These are phyloP conservation scores for Canis aureus DNA, from an alignment of 2,113 vertebrate species.

Conservation along the genomic window DNA sequence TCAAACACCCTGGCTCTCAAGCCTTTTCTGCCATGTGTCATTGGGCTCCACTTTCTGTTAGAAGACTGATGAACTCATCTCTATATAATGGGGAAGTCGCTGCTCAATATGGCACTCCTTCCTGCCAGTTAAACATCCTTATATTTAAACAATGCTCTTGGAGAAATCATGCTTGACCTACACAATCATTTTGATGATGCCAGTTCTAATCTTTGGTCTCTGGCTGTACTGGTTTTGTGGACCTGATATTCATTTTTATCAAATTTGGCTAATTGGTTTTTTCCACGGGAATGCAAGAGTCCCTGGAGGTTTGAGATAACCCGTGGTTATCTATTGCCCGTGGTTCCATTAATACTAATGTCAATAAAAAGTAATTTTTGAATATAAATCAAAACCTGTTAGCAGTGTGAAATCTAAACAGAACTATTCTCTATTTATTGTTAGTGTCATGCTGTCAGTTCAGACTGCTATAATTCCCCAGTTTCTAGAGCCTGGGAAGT, in stretches of 20 bases:
- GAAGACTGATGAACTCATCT: background rate
- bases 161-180: background rate
- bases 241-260: background rate
- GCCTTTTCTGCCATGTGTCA: background rate
- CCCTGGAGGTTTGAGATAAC: background rate
- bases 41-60: background rate
- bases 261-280: constrained; percentile 3
- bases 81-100: background rate
- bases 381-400: constrained; percentile 45
- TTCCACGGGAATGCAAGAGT: background rate
- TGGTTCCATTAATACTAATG: background rate
- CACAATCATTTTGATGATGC: background rate
- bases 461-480: background rate
- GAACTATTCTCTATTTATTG: background rate
- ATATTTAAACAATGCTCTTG: background rate
- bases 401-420: constrained; percentile 39
- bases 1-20: background rate
- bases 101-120: background rate
- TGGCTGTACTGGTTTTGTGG: background rate
- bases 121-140: background rate
- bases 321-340: background rate
- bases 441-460: background rate
- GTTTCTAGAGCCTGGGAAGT: background rate
- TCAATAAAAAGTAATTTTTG: constrained; percentile 31
- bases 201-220: background rate